Conservation (phyloP, 2,888 invertebrate genomes). For the Endomychus coccineus region DNA sequence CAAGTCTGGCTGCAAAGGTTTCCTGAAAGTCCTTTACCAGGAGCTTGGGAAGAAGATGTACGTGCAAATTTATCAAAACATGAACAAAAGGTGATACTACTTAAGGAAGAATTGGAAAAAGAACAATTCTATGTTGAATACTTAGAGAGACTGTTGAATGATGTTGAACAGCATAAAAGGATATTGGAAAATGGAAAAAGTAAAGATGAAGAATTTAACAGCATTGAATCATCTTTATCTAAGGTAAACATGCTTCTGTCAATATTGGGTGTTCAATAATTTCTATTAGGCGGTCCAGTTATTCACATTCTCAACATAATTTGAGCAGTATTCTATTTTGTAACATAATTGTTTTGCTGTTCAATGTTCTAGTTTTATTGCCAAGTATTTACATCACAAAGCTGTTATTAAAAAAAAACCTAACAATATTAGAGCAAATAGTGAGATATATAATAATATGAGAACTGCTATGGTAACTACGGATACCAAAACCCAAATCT, state of each 20-base stretch:
- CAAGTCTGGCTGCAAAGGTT: slow-evolving; percentile 87
- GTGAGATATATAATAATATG: no score
- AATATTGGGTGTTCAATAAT: no score
- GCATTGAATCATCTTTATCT: slow-evolving; percentile 35
- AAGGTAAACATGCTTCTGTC: slow-evolving; percentile 40
- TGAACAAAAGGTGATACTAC: slow-evolving; percentile 73
- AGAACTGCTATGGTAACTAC: no score
- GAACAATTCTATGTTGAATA: slow-evolving; percentile 88
- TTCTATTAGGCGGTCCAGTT: no score
- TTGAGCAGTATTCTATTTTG: no score
- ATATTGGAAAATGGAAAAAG: slow-evolving; percentile 29
- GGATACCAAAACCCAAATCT: no score
- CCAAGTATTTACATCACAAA: no score
- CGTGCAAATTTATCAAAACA: slow-evolving; percentile 83
- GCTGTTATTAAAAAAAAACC: no score
- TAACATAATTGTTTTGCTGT: no score
- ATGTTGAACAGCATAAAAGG: slow-evolving; percentile 76
- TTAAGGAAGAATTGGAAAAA: slow-evolving; percentile 81
- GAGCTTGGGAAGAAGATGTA: slow-evolving; percentile 90
- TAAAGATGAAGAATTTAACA: slow-evolving; percentile 25
- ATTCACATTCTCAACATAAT: no score
- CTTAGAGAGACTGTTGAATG: slow-evolving; percentile 73
- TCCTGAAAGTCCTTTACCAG: slow-evolving; percentile 83
- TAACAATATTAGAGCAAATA: no score
- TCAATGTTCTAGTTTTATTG: no score